phyloP scores from a whole-genome alignment of 2,888 invertebrate species.

The Drosophila mettleri region DNA sequence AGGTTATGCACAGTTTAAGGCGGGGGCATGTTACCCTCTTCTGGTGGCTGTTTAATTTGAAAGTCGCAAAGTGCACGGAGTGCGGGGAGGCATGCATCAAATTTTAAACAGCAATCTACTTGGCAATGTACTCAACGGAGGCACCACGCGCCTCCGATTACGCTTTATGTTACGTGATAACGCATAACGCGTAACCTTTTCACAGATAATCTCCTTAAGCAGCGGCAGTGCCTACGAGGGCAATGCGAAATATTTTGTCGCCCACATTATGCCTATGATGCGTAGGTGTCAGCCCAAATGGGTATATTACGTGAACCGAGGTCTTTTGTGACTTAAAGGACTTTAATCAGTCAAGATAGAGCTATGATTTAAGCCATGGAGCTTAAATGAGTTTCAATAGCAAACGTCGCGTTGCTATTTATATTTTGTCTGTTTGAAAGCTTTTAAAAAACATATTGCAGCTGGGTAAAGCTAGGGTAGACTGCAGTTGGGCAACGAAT shows the following conservation, averaged over 20 bases:
- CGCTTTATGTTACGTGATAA: constrained; percentile 82
- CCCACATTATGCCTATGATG: constrained; percentile 42
- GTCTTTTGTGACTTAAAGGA: neutral
- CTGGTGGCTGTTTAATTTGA: constrained; percentile 63
- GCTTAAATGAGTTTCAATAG: neutral
- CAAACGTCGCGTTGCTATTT: neutral
- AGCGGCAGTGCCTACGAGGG: constrained; percentile 31
- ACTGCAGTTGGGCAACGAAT: neutral
- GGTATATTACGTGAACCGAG: constrained; percentile 20
- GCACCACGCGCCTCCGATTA: constrained; percentile 77
- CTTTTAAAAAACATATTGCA: neutral
- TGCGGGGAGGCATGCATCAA: constrained; percentile 69
- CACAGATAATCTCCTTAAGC: constrained; percentile 79
- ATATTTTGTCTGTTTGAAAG: too few species aligned
- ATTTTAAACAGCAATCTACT: constrained; percentile 78
- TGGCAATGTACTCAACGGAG: constrained; percentile 70
- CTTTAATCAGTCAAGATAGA: neutral
- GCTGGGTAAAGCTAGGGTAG: neutral
- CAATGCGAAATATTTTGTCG: constrained; percentile 57
- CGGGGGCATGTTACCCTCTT: neutral
- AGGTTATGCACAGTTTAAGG: constrained; percentile 58
- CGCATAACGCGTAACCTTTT: constrained; percentile 81
- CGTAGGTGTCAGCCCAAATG: constrained; percentile 20
- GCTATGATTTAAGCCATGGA: neutral
- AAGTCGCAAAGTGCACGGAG: constrained; percentile 24